Evolutionary conservation across 2,113 vertebrate genomes (phyloP), one percentile per base, ranked within the genome.

Genomic region (Sula dactylatra): DNA sequence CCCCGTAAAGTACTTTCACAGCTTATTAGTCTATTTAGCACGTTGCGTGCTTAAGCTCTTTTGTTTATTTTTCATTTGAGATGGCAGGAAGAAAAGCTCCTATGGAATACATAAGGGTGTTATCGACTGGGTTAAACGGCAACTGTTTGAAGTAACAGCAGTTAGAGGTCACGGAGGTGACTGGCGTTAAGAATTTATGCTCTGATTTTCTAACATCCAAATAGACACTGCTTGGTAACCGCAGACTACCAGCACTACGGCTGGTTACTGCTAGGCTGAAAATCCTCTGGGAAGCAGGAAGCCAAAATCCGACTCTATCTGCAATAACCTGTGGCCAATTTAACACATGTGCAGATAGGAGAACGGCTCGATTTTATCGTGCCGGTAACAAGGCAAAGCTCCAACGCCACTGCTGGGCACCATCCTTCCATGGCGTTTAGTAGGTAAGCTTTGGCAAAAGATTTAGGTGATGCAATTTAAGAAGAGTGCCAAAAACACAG

Each of bases 1-100:
- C 96, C 97, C 94, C 88, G 84, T 92, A 95, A 97, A 97, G 90
- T 91, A 96, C 96, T 97, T 88, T 95, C 74, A 94, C 80, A 80
- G 97, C 96, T 96, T 90, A 96, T 94, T 90, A 95, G 88, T 93
- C 85, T 88, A 97, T 95, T 96, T 93, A 83, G 87, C 90, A 93
- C 61, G n/a, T 71, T 70, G 82, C 32, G 42, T 40, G 49, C 87
- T 94, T 84, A 56, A 90, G 89, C 71, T 85, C 83, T 73, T 95
- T 65, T 92, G 93, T 95, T 95, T 96, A 65, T 93, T 90, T 96
- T 85, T 87, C 92, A 88, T 93, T 85, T 54, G 59, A 82, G 84
- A 49, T 47, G 82, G 87, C 87, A 95, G 71, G 42, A 91, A 56
- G 69, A 93, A 29, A 66, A 32, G 36, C 69, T 65, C 59, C 78